These are phyloP conservation scores for Galeruca laticollis DNA, from an alignment of 2,888 invertebrate genomes.

Conservation along the genomic window DNA sequence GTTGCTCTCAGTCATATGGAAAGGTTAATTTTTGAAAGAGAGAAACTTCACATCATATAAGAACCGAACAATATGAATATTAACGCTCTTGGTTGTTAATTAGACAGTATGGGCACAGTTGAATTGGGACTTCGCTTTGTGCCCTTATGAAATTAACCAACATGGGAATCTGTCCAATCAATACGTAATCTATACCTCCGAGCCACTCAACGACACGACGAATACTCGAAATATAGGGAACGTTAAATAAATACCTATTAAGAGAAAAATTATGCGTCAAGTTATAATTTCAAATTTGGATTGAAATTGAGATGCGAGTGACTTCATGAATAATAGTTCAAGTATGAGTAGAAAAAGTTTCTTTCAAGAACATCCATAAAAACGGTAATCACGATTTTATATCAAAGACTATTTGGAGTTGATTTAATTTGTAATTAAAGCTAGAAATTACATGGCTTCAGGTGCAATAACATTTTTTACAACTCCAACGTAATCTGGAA, in stretches of 20 bases:
- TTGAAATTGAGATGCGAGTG: too few species aligned
- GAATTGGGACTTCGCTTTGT: constrained; percentile 4
- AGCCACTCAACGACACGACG: background rate
- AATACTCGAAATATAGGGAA: background rate
- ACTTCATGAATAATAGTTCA: too few species aligned
- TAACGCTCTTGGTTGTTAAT: background rate
- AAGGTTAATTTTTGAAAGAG: background rate
- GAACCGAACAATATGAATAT: background rate
- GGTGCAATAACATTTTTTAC: too few species aligned
- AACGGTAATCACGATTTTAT: too few species aligned
- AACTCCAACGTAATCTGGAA: too few species aligned
- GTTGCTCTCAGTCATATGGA: background rate
- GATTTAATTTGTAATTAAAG: too few species aligned
- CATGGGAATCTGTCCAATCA: background rate
- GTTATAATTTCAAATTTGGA: background rate
- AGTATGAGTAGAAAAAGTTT: too few species aligned
- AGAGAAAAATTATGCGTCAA: background rate
- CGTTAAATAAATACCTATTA: background rate
- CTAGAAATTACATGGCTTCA: too few species aligned
- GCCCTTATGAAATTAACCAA: background rate
- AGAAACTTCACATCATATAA: background rate
- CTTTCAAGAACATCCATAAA: too few species aligned
- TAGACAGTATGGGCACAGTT: background rate
- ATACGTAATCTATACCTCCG: background rate
- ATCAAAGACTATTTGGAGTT: too few species aligned